Conservation (phyloP, 2,888 invertebrate species). For the Thecophora atra region DNA sequence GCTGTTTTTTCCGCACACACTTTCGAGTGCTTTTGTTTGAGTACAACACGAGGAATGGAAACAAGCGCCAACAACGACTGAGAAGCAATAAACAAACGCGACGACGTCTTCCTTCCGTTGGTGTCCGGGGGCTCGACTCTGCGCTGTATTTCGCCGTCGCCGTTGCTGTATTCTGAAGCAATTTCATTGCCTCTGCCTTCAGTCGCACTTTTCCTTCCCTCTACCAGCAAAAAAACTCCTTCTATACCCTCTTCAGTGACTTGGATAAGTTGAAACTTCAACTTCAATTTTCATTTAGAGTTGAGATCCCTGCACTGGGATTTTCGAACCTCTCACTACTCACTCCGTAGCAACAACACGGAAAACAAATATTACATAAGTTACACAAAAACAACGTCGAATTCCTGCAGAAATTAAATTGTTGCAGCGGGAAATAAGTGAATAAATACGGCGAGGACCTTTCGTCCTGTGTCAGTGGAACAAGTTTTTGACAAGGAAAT, state of each 20-base stretch:
- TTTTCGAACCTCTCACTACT: background rate
- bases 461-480: conserved; percentile 7
- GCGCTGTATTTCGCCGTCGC: background rate
- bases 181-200: too few relatives aligned
- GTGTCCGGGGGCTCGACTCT: background rate
- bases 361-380: background rate
- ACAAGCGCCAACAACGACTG: background rate
- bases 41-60: background rate
- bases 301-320: conserved; percentile 1
- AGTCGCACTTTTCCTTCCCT: too few relatives aligned
- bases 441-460: background rate
- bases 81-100: background rate
- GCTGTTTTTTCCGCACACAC: background rate
- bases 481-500: conserved; percentile 15
- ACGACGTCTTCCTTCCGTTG: conserved; percentile 4
- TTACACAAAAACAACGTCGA: background rate
- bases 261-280: background rate
- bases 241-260: background rate
- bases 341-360: background rate
- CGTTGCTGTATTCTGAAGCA: too few relatives aligned
- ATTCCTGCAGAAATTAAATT: conserved; percentile 5
- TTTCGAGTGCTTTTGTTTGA: background rate
- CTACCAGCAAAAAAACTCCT: too few relatives aligned
- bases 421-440: conserved; percentile 6
- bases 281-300: conserved; percentile 1